A percentile compares a stretch with the other conserved stretches of the same genome.
Evolutionary conservation across 2,113 vertebrate species (phyloP).

Genomic region (Prinia subflava): DNA sequence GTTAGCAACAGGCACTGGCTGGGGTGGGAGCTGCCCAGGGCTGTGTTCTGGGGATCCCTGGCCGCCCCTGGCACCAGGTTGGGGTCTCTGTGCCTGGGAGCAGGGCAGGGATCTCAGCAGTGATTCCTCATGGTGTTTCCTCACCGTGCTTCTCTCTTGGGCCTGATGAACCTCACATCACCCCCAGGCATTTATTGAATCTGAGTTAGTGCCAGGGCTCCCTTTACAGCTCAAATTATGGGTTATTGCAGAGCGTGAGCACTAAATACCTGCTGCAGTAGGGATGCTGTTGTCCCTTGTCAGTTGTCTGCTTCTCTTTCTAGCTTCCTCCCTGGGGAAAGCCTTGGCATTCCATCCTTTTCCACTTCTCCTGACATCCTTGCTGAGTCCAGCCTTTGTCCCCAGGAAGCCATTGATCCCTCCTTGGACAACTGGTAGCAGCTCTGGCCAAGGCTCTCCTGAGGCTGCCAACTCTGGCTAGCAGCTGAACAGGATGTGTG

Average conservation of each 20-base stretch:
- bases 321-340: background rate
- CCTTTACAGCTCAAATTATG: background rate
- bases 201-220: background rate
- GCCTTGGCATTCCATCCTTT: background rate
- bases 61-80: rapidly evolving
- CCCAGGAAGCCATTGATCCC: background rate
- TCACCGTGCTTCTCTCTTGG: background rate
- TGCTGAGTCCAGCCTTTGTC: background rate
- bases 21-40: background rate
- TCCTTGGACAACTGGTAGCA: background rate
- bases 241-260: background rate
- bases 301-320: background rate
- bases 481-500: background rate
- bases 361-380: background rate
- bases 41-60: background rate
- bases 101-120: rapidly evolving
- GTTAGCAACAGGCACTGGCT: background rate
- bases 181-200: background rate
- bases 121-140: rapidly evolving
- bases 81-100: background rate
- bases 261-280: background rate
- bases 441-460: background rate
- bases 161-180: background rate
- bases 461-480: background rate
- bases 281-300: background rate